Evolutionary conservation across 2,113 vertebrate species (phyloP).

Genomic region (Ardeotis arabs): DNA sequence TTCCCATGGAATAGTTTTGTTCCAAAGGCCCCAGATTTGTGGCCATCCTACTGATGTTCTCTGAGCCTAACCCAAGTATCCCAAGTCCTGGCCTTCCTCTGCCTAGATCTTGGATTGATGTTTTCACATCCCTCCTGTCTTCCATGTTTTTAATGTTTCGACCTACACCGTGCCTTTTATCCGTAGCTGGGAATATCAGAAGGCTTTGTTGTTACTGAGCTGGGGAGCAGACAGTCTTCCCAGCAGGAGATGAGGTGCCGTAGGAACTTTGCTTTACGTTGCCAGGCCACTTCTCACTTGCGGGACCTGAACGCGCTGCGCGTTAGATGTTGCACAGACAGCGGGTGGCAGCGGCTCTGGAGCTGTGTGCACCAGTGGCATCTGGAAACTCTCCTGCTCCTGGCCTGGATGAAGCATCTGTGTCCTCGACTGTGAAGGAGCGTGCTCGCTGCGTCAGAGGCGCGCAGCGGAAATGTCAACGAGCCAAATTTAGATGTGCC

Average conservation of each 20-base stretch:
- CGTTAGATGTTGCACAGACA: not conserved
- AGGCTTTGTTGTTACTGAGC: not conserved
- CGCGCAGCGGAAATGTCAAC: not conserved
- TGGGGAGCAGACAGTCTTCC: not conserved
- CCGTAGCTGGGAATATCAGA: not conserved
- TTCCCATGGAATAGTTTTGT: not conserved
- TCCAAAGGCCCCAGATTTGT: not conserved
- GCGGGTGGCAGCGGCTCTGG: not conserved
- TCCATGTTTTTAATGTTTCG: not conserved
- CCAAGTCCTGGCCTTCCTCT: not conserved
- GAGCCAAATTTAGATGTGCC: not conserved
- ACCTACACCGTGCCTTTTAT: not conserved
- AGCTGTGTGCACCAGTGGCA: not conserved
- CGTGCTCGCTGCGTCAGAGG: not conserved
- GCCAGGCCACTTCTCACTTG: not conserved
- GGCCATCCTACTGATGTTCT: not conserved
- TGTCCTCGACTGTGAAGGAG: conserved; percentile 2
- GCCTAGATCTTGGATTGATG: too few relatives aligned
- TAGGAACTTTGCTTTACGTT: not conserved
- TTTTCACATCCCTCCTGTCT: not conserved
- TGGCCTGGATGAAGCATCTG: not conserved
- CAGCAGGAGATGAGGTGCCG: not conserved
- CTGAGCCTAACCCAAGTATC: not conserved
- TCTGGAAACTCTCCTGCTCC: conserved; percentile 2
- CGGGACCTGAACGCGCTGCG: not conserved